Evolutionary conservation across 2,113 vertebrate species (phyloP), one percentile per base, ranked within the genome.

Genomic region (Podilymbus podiceps): DNA sequence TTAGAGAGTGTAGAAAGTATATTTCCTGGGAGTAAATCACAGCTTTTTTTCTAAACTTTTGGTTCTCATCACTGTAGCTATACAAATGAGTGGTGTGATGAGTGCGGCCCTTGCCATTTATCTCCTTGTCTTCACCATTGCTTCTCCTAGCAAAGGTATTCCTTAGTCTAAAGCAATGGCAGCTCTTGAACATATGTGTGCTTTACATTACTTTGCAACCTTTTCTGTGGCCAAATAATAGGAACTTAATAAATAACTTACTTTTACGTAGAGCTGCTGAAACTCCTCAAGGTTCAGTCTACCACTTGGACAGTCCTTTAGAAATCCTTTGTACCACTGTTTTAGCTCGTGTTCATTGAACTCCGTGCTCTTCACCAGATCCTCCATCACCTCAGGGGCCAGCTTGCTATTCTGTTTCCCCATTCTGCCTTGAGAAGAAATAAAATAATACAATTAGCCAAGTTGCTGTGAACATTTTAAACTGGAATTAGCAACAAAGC

Each of bases 341-440:
- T 99, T 99, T 91, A 99, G 98, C 95, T 99, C 99, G 0, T 99
- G 99, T 90, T 99, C 99, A 7, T 99, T 99, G 97, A 99, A 99
- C 97, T 99, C 99, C 27, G 99, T 99, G 98, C 98, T 99, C 98
- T 99, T 99, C 98, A 99, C 99, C 98, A 99, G 98, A 97, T 99
- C 99, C 96, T 99, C 99, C 99, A 99, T 99, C 97, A 99, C 99
- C 98, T 99, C 99, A 20, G 99, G 99, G 97, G 99, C 99, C 98
- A 99, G 99, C 97, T 99, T 99, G 98, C 99, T 99, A 96, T 99
- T 99, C 96, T 99, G 99, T 97, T 99, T 99, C 98, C 99, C 99
- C 99, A 99, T 99, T 97, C 75, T 99, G 98, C 98, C 99, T 99
- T 96, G 75, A 95, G 58, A 97, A 96, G 88, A 96, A 97, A 96